These are phyloP conservation scores for Platichthys flesus DNA, from an alignment of 2,113 vertebrate species.

Conservation along the genomic window DNA sequence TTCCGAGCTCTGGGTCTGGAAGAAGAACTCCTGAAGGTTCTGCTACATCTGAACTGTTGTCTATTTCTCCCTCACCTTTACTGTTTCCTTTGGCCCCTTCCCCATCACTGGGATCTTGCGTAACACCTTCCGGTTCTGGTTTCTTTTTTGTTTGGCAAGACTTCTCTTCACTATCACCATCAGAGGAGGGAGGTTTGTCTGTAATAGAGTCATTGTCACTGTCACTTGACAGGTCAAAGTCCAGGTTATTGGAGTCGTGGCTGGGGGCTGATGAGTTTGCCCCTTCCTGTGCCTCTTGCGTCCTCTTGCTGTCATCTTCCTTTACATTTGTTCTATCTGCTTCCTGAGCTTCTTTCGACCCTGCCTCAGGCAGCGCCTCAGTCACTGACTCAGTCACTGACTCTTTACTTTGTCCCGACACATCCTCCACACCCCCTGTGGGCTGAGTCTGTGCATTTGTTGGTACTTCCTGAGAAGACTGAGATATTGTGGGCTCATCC, in stretches of 20 bases:
- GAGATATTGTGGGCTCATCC: slow-evolving; percentile 49
- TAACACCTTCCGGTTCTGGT: slow-evolving; percentile 49
- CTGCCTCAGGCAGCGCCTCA: slow-evolving; percentile 32
- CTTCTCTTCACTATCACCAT: slow-evolving; percentile 81
- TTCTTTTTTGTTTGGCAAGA: slow-evolving; percentile 66
- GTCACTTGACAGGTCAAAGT: slow-evolving; percentile 94
- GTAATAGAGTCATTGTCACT: slow-evolving; percentile 85
- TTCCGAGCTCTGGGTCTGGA: slow-evolving; percentile 83
- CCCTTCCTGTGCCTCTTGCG: slow-evolving; percentile 41
- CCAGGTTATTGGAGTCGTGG: slow-evolving; percentile 83
- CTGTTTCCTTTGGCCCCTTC: slow-evolving; percentile 50
- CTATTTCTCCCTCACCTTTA: slow-evolving; percentile 46
- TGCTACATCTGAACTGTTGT: slow-evolving; percentile 55
- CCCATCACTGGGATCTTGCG: slow-evolving; percentile 36
- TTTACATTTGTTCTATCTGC: slow-evolving; percentile 54
- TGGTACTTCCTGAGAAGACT: slow-evolving; percentile 66
- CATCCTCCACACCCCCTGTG: slow-evolving; percentile 44
- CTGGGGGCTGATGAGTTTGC: slow-evolving; percentile 47
- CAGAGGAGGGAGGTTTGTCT: slow-evolving; percentile 80
- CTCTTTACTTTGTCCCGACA: slow-evolving; percentile 37
- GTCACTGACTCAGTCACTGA: slow-evolving; percentile 32
- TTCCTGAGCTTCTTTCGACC: slow-evolving; percentile 26
- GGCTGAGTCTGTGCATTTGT: slow-evolving; percentile 66
- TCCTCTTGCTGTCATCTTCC: slow-evolving; percentile 57
- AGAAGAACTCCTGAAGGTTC: slow-evolving; percentile 64